Evolutionary conservation across 2,113 vertebrate species (phyloP), one percentile per base, ranked within the genome.

Genomic region (Caranx melampygus): DNA sequence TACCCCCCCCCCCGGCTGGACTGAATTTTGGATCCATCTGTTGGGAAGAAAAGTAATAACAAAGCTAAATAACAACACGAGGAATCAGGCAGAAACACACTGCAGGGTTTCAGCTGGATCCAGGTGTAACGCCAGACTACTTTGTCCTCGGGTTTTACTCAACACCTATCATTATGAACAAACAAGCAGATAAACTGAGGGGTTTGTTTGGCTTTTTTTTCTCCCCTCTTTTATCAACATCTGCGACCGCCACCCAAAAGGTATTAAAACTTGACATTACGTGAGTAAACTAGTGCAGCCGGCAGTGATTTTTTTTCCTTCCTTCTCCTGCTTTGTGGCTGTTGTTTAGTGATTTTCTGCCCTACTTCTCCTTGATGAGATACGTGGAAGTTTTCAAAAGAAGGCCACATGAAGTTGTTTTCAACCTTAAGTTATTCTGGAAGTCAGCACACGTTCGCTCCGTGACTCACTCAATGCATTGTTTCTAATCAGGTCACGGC

Each of bases 71-170:
- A 78, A 75, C 69, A 69, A 59, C 61, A 63, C 0, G 13, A 79
- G 35, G 75, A 89, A 83, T 81, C 35, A 59, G 73, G 73, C 63
- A 68, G 69, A 81, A 85, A 78, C 83, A 83, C 80, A 64, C 87
- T 69, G 72, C 21, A 49, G 83, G 84, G 69, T 78, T 89, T 78
- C 79, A 86, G 75, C 33, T 31, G 77, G 83, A 87, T 88, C 79
- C 91, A 92, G 89, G 89, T 93, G 91, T 83, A 70, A 82, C 37
- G 91, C 92, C 82, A 2, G 20, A 86, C 68, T 72, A 49, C 61
- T 72, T 78, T 5, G 67, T 72, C 84, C 83, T 67, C 31, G 16
- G 84, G 79, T 66, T 84, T 87, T 35, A 54, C 73, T 57, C 52
- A 52, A 80, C 69, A 67, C 45, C 54, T n/a, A 62, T 21, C 55